Conservation (phyloP, 1,140 invertebrate genomes). For the Aphaenogaster rudis region DNA sequence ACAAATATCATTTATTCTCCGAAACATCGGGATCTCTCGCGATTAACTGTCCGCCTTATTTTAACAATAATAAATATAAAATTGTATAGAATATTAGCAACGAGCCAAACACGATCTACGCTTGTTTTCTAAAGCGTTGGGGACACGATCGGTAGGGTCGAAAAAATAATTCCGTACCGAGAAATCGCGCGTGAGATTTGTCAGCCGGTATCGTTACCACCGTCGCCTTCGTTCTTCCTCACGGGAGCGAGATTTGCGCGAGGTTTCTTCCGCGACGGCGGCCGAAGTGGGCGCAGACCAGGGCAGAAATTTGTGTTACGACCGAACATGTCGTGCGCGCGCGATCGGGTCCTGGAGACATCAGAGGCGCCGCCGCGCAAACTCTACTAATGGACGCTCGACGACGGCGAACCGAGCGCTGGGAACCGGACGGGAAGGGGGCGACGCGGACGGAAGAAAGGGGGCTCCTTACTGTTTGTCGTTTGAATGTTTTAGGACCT, state of each 20-base stretch:
- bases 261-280: constrained; percentile 17
- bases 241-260: constrained; percentile 1
- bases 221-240: neutral
- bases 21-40: neutral
- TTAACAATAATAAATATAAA: neutral
- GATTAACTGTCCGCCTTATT: neutral
- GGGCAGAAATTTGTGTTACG: constrained; percentile 56
- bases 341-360: constrained; percentile 76
- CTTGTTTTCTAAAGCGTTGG: neutral
- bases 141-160: neutral
- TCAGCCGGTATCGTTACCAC: neutral
- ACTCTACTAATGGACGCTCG: constrained; percentile 85
- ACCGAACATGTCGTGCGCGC: constrained; percentile 62
- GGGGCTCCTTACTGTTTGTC: constrained; percentile 84
- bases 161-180: neutral
- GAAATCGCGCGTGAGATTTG: neutral
- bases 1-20: neutral
- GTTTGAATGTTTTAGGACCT: constrained; percentile 86
- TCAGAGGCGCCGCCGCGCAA: constrained; percentile 86
- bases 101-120: neutral
- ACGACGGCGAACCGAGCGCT: constrained; percentile 56
- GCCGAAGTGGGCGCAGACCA: constrained; percentile 18
- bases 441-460: constrained; percentile 59
- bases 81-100: neutral
- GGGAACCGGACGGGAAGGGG: constrained; percentile 33